Evolutionary conservation across 1,140 invertebrate genomes (phyloP), one percentile per base, ranked within the genome.

Genomic region (Geopemphigus sp.): DNA sequence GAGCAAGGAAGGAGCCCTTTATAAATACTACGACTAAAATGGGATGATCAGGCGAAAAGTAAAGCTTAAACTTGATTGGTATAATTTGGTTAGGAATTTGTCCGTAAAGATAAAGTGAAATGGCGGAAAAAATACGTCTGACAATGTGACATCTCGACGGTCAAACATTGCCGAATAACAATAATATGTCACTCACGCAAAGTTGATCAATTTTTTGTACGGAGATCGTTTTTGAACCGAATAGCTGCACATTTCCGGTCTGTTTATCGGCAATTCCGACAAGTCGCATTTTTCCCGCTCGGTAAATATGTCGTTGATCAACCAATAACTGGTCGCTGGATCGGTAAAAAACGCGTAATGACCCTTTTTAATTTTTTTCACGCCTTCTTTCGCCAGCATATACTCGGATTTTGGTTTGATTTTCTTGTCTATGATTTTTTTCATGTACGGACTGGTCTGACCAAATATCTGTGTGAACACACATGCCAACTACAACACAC

Each of bases 271-370:
- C 29, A 85, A 80, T 81, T 85, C 84, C 5, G 83, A 72, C 14
- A 85, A 78, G 64, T 85, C 85, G 63, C 85, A 85, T 32, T 85
- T 84, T 81, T 85, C 82, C 24, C 83, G 81, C 80, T 85, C 84
- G 17, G 72, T 82, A 53, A 85, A 85, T 1, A 82, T 84, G n/a
- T 83, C 82, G 83, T 85, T 57, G 11, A 83, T 82, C 1, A 82
- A 12, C 45, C 64, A 68, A 63, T 82, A 82, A 32, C 73, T 74
- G n/a, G 50, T 47, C 1, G 81, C 72, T 15, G 81, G 78, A 61
- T 82, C 80, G 12, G 81, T 81, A 10, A 80, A 81, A 64, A 82
- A 82, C 14, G 82, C 82, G 50, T 82, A 82, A 15, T 66, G 29
- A 12, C 81, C 82, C 66, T 63, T 56, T 78, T 81, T 74, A 64